Evolutionary conservation across 2,113 vertebrate genomes (phyloP), one percentile per base, ranked within the genome.

Genomic region (Romanogobio albipinnatus): DNA sequence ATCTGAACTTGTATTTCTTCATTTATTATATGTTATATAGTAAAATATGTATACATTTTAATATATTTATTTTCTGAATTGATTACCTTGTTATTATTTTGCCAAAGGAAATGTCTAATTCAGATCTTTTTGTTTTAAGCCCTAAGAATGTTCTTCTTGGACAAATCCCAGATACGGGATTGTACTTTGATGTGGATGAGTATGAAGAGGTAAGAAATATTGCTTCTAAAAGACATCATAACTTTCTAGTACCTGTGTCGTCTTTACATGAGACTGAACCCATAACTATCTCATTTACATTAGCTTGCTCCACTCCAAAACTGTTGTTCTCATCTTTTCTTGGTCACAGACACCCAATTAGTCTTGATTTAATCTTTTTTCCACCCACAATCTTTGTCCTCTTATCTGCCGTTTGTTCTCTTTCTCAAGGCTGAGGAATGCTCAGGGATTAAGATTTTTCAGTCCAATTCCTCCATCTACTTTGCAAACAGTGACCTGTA

Each of bases 401-500:
- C 86, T 81, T 89, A 83, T 83, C 75, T 66, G 59, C 78, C 51
- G 9, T 58, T 90, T 90, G 4, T 82, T 14, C 43, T 75, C 24
- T 79, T 51, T 43, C 89, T 88, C 77, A 89, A 95, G 94, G 93
- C 88, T 1, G 85, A 81, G 58, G 97, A 99, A 93, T 93, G 91
- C 83, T 93, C 96, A 76, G 97, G 97, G 89, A 96, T 99, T 89
- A 99, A 99, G 95, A 97, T 99, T 94, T 99, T 99, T 93, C 96
- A 97, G 89, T 97, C 94, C 89, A 98, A 97, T 90, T 90, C 96
- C 3, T 95, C 98, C 0, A 94, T 99, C 91, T 99, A 99, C 94
- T 99, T 99, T 93, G 98, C 97, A 61, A 99, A 99, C 91, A 96
- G 96, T 13, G 98, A 99, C 53, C 93, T 96, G 11, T 99, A 99